Conservation (phyloP, 2,797 vertebrate species). For the Rhynchonycteris naso region DNA sequence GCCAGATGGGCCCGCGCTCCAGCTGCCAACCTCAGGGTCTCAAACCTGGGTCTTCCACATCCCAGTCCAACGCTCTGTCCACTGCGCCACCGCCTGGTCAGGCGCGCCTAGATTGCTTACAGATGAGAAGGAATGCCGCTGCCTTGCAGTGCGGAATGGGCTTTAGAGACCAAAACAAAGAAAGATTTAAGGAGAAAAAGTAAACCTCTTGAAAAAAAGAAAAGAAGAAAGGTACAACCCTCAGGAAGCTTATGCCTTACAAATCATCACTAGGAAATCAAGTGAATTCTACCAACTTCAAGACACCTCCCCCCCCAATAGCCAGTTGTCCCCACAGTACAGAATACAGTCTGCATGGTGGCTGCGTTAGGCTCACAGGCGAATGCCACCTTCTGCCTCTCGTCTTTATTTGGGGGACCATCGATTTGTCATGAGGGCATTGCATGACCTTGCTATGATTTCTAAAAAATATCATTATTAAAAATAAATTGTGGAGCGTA, state of each 20-base stretch:
- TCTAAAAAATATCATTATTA: background rate
- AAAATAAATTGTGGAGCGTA: background rate
- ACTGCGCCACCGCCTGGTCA: too few species aligned
- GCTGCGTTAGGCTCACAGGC: background rate
- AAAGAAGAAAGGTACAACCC: background rate
- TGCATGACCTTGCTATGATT: background rate
- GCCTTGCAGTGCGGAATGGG: background rate
- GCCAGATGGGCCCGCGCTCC: too few species aligned
- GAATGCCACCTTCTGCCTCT: background rate
- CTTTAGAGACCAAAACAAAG: background rate
- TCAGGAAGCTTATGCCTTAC: background rate
- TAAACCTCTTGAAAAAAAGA: background rate
- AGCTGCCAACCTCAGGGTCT: too few species aligned
- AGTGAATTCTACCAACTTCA: background rate
- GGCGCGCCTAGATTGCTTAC: background rate
- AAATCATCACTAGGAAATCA: background rate
- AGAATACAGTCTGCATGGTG: background rate
- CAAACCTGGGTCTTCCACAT: too few species aligned
- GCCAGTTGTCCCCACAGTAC: too few species aligned
- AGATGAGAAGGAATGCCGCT: constrained; percentile 13
- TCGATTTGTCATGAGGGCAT: background rate
- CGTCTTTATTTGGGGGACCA: background rate
- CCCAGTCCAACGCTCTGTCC: too few species aligned
- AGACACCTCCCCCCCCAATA: too few species aligned
- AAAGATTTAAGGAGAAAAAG: background rate